Evolutionary conservation across 2,797 vertebrate genomes (phyloP).

Genomic region (Typhlichthys eigenmanni): DNA sequence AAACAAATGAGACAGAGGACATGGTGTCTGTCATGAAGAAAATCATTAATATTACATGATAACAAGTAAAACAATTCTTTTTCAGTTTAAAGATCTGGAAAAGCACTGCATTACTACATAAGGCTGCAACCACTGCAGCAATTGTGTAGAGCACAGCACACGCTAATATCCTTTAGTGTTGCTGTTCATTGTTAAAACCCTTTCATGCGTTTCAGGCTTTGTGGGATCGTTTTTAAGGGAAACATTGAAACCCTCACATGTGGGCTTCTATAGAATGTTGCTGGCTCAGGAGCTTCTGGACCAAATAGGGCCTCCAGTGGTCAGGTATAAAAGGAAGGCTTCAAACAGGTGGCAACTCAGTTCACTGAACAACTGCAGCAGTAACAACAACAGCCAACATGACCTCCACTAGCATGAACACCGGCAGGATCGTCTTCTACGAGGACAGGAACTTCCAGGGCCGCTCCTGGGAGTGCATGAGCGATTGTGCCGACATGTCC

Average conservation of each 20-base stretch:
- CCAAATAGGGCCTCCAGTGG: not conserved
- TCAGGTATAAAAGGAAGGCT: slow-evolving; percentile 12
- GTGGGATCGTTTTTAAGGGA: slow-evolving; percentile 2
- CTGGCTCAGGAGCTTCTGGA: not conserved
- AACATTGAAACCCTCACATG: not conserved
- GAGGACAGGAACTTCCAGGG: slow-evolving; percentile 55
- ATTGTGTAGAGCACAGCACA: not conserved
- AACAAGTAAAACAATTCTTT: too few species aligned
- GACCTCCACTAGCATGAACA: not conserved
- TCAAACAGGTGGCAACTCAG: slow-evolving; percentile 2
- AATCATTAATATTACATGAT: too few species aligned
- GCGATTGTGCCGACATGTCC: slow-evolving; percentile 44
- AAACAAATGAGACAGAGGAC: too few species aligned
- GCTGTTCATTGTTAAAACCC: slow-evolving; percentile 8
- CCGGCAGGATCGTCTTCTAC: slow-evolving; percentile 38
- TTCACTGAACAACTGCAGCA: slow-evolving; percentile 2
- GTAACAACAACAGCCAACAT: slow-evolving; percentile 2
- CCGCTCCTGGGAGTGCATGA: slow-evolving; percentile 50
- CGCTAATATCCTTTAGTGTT: not conserved
- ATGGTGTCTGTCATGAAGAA: too few species aligned
- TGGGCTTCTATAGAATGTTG: slow-evolving; percentile 7
- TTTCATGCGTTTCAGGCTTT: slow-evolving; percentile 5
- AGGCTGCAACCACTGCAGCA: not conserved
- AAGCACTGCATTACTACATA: not conserved
- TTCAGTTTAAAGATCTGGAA: not conserved